A percentile compares a stretch with the other conserved stretches of the same genome.
These are phyloP conservation scores for Ernsta delagoae DNA, from an alignment of 2,888 invertebrate genomes.

Conservation along the genomic window DNA sequence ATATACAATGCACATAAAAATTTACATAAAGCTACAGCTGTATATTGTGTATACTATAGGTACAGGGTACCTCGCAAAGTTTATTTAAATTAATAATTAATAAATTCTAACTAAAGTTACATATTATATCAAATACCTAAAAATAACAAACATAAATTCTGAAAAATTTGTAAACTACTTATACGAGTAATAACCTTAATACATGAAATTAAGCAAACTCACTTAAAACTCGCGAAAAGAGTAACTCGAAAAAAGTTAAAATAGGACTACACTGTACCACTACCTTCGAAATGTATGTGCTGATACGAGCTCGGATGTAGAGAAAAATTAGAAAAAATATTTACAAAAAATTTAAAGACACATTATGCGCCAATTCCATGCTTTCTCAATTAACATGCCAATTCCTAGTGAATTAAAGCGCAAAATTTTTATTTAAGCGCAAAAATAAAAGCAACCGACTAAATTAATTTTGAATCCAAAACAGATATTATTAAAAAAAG, in stretches of 20 bases:
- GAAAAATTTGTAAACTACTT: too few relatives aligned
- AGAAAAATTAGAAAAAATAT: not conserved
- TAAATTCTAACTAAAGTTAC: too few relatives aligned
- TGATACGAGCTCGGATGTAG: not conserved
- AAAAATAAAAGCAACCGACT: not conserved
- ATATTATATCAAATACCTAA: too few relatives aligned
- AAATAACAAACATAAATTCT: too few relatives aligned
- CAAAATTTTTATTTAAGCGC: not conserved
- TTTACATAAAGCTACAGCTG: too few relatives aligned
- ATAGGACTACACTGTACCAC: conserved; percentile 1
- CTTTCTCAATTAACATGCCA: conserved; percentile 36
- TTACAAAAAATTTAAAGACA: conserved; percentile 6
- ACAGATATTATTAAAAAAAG: not conserved
- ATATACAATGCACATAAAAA: too few relatives aligned
- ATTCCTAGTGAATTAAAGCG: conserved; percentile 14
- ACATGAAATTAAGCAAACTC: too few relatives aligned
- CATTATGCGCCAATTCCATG: conserved; percentile 32
- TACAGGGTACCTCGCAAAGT: too few relatives aligned
- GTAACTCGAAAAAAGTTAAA: not conserved
- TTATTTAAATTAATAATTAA: too few relatives aligned
- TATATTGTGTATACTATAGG: too few relatives aligned
- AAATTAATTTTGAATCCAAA: not conserved
- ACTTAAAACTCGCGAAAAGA: too few relatives aligned
- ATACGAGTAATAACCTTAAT: too few relatives aligned
- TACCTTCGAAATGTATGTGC: not conserved